Percentiles rank a stretch among this genome's conserved stretches.
These are phyloP conservation scores for Hydropsyche betteni DNA, from an alignment of 2,888 invertebrate genomes.

Conservation along the genomic window DNA sequence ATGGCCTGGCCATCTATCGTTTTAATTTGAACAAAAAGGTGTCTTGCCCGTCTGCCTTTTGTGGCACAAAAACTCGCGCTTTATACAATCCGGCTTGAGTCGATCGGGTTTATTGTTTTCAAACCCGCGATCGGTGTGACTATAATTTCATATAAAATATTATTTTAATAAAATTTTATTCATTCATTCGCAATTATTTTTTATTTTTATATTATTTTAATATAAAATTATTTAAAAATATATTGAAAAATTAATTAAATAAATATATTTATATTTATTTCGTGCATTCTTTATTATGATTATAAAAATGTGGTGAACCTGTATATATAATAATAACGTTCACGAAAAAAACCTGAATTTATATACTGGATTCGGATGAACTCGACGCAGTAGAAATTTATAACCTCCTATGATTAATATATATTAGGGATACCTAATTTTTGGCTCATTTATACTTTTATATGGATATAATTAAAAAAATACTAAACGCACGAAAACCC, in stretches of 20 bases:
- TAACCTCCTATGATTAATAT: slow-evolving; percentile 29
- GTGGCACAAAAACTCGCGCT: slow-evolving; percentile 30
- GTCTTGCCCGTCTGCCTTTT: slow-evolving; percentile 37
- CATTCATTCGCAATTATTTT: not conserved
- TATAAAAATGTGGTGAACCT: not conserved
- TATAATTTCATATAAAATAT: not conserved
- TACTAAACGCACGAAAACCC: slow-evolving; percentile 7
- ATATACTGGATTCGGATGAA: slow-evolving; percentile 23
- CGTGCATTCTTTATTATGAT: not conserved
- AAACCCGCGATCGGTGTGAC: not conserved
- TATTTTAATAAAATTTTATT: too few species aligned
- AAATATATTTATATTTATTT: not conserved
- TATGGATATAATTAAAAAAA: slow-evolving; percentile 23
- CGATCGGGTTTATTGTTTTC: not conserved
- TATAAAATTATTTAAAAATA: not conserved
- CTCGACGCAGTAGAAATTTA: slow-evolving; percentile 20
- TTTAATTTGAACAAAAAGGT: slow-evolving; percentile 41
- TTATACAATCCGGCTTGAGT: not conserved
- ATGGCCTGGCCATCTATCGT: slow-evolving; percentile 31
- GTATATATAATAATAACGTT: not conserved
- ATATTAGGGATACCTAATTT: slow-evolving; percentile 30
- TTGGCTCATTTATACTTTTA: slow-evolving; percentile 30
- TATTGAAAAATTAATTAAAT: too few species aligned
- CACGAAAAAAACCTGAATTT: slow-evolving; percentile 13
- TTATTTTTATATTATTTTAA: not conserved